Evolutionary conservation across 2,797 vertebrate genomes (phyloP).

Genomic region (Mionectes olivaceus): DNA sequence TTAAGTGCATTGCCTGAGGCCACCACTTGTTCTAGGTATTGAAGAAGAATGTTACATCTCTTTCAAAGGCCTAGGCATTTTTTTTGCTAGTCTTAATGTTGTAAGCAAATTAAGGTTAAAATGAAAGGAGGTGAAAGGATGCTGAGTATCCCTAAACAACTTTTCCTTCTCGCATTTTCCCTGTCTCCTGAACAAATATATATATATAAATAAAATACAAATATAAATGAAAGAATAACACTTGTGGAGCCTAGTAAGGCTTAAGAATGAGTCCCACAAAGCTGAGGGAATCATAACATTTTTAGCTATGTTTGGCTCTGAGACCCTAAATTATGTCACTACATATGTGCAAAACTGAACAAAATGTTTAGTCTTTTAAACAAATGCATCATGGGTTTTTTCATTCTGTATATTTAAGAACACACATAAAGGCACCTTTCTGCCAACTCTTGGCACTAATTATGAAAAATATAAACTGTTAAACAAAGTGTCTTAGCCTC

Average conservation of each 20-base stretch:
- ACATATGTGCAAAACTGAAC: neutral
- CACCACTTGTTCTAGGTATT: neutral
- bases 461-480: neutral
- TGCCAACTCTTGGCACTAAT: neutral
- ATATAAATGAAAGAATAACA: neutral
- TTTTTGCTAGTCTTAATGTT: neutral
- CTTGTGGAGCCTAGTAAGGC: neutral
- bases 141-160: neutral
- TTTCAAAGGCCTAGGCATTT: neutral
- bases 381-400: neutral
- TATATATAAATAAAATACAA: neutral
- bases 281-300: neutral
- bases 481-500: neutral
- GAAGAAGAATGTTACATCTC: neutral
- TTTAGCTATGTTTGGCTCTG: neutral
- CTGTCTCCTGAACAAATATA: neutral
- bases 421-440: neutral
- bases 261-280: neutral
- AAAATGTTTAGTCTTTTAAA: neutral
- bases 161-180: neutral
- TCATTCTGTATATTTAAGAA: neutral
- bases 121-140: neutral
- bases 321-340: neutral
- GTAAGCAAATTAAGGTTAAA: neutral
- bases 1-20: neutral